phyloP scores from a whole-genome alignment of 2,888 invertebrate genomes.

The Torymus aiolomorphi region DNA sequence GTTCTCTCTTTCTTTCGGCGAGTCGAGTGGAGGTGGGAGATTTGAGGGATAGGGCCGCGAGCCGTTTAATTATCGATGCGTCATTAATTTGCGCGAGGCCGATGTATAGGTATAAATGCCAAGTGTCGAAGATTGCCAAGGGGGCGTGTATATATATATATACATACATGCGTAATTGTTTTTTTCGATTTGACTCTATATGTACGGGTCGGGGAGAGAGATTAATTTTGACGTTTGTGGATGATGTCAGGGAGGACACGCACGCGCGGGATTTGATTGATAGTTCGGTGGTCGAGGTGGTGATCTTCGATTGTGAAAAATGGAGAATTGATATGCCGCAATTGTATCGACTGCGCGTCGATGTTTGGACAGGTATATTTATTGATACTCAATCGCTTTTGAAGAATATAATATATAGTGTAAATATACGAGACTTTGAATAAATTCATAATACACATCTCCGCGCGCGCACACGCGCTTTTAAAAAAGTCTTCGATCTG shows the following conservation, averaged over 20 bases:
- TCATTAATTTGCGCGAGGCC: constrained; percentile 37
- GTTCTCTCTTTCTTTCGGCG: too few species aligned
- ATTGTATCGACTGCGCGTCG: background rate
- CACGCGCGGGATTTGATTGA: background rate
- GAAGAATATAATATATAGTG: too few species aligned
- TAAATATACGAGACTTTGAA: too few species aligned
- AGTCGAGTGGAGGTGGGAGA: background rate
- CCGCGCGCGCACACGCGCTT: too few species aligned
- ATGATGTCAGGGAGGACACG: too few species aligned
- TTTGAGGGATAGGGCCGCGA: constrained; percentile 34
- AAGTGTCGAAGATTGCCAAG: background rate
- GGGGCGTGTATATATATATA: background rate
- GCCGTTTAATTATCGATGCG: constrained; percentile 54
- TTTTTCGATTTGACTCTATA: background rate
- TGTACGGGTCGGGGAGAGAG: background rate
- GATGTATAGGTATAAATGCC: too few species aligned
- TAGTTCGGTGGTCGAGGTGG: background rate
- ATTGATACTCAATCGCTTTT: background rate
- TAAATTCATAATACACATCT: too few species aligned
- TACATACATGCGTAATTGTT: constrained; percentile 21
- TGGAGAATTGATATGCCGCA: background rate
- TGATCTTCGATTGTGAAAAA: background rate
- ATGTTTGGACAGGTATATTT: background rate
- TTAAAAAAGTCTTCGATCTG: too few species aligned
- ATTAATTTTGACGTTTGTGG: constrained; percentile 19